Percentiles rank a stretch among this genome's conserved stretches.
phyloP scores from a whole-genome alignment of 2,888 invertebrate genomes.

The Crossocerus cetratus region DNA sequence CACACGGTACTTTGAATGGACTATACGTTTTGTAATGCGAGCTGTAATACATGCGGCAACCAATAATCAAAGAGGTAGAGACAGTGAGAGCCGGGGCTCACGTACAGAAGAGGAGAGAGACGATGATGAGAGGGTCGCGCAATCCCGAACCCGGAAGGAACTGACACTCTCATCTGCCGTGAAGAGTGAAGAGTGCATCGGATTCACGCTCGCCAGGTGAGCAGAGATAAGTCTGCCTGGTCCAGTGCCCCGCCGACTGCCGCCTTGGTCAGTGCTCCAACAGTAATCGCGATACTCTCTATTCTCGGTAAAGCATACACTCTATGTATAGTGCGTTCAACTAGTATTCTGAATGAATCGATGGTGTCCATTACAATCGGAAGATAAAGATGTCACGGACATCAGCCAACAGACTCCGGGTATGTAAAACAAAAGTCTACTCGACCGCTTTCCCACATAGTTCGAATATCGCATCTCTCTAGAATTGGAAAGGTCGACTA shows the following conservation, averaged over 20 bases:
- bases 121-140: conserved; percentile 14
- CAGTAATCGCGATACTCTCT: conserved; percentile 7
- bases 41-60: not conserved
- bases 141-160: conserved; percentile 55
- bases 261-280: conserved; percentile 51
- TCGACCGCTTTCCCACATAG: too few species aligned
- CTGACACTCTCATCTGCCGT: conserved; percentile 56
- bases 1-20: too few species aligned
- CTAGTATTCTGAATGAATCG: conserved; percentile 17
- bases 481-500: conserved; percentile 30
- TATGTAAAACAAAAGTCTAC: too few species aligned
- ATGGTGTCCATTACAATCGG: too few species aligned
- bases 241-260: conserved; percentile 57
- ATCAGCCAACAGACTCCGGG: too few species aligned
- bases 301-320: too few species aligned
- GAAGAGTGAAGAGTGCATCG: conserved; percentile 12
- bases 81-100: not conserved
- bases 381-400: too few species aligned
- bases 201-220: conserved; percentile 56
- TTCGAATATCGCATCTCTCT: not conserved
- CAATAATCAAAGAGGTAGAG: not conserved
- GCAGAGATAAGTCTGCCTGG: conserved; percentile 51
- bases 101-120: not conserved
- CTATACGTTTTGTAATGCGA: too few species aligned
- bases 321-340: conserved; percentile 52